phyloP scores from a whole-genome alignment of 2,888 invertebrate species.

The Panzeria rudis region DNA sequence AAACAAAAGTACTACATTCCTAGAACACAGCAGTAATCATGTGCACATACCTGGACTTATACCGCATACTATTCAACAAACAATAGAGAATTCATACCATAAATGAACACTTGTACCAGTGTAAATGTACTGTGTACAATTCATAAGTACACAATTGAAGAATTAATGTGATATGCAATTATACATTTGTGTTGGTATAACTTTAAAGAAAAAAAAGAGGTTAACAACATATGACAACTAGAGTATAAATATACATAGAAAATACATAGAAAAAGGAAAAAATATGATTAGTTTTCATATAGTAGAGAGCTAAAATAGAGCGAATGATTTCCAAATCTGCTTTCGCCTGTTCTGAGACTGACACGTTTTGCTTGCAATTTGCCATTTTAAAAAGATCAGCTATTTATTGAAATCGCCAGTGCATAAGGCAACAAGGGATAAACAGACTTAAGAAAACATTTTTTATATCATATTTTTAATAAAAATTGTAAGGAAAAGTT shows the following conservation, averaged over 20 bases:
- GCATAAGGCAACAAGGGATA: no score
- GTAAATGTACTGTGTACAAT: constrained; percentile 18
- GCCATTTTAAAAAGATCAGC: no score
- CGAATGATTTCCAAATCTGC: no score
- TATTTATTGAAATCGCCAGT: no score
- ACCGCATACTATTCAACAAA: constrained; percentile 17
- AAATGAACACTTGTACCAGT: constrained; percentile 39
- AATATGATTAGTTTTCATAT: neutral
- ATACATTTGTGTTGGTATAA: neutral
- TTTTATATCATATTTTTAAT: no score
- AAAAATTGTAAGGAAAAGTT: no score
- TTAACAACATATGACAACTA: constrained; percentile 60
- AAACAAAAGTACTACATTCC: constrained; percentile 58
- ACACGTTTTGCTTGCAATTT: no score
- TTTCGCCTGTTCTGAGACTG: no score
- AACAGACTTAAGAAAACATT: no score
- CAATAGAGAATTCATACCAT: constrained; percentile 24
- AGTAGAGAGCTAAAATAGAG: neutral
- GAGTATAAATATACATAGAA: constrained; percentile 59
- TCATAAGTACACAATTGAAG: constrained; percentile 46
- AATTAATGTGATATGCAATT: constrained; percentile 2
- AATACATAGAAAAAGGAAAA: neutral
- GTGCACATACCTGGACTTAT: neutral
- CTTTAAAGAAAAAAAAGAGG: constrained; percentile 12
- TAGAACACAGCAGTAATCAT: neutral